phyloP scores from a whole-genome alignment of 1,140 invertebrate species.

The Trialeurodes vaporariorum region DNA sequence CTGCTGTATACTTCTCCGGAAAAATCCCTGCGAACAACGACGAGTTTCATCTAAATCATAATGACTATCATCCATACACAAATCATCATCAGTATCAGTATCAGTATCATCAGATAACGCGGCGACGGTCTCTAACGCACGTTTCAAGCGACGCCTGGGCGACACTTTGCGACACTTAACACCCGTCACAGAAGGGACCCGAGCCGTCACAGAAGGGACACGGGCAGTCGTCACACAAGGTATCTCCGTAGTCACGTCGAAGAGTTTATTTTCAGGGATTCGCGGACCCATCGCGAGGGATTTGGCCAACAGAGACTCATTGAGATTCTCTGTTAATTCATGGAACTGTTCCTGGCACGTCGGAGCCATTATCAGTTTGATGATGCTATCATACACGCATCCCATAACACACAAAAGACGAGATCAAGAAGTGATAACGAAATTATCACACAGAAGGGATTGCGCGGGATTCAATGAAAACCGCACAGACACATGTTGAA shows the following conservation, averaged over 20 bases:
- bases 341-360: background rate
- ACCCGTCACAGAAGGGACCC: too few species aligned
- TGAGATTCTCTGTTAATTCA: background rate
- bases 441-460: too few species aligned
- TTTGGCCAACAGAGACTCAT: background rate
- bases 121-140: background rate
- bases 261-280: background rate
- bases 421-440: too few species aligned
- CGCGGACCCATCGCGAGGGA: background rate
- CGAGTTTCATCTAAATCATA: background rate
- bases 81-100: background rate
- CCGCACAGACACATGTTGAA: too few species aligned
- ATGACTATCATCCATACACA: background rate
- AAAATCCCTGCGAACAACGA: slow-evolving; percentile 58
- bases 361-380: background rate
- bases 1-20: slow-evolving; percentile 85
- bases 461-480: too few species aligned
- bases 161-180: background rate
- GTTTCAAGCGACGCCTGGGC: background rate
- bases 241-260: too few species aligned
- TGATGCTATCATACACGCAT: background rate
- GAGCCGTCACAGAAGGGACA: too few species aligned
- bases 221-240: too few species aligned
- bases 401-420: background rate
- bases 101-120: too few species aligned